Percentiles rank a stretch among this genome's conserved stretches.
Evolutionary conservation across 2,888 invertebrate genomes (phyloP).

Genomic region (Tachystola acroxantha): DNA sequence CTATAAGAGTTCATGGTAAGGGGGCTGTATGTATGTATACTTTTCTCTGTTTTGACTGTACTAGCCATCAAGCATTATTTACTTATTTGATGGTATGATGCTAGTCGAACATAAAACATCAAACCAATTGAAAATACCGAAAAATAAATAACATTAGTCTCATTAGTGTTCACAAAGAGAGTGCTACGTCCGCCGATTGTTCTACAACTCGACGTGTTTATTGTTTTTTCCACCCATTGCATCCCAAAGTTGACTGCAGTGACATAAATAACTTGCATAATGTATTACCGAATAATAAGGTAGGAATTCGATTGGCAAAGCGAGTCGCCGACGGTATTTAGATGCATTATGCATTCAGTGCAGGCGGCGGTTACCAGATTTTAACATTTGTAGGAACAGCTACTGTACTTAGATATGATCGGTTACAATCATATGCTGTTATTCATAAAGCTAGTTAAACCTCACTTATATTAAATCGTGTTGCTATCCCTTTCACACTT

Average conservation of each 20-base stretch:
- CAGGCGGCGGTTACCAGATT: not conserved
- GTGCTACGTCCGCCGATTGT: conserved; percentile 15
- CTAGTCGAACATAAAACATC: no score
- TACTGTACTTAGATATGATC: not conserved
- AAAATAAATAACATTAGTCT: not conserved
- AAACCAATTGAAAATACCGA: conserved; percentile 4
- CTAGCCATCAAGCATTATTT: no score
- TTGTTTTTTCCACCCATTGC: conserved; percentile 1
- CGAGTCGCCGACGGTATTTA: not conserved
- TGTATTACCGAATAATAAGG: not conserved
- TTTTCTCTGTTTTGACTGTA: no score
- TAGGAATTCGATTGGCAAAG: not conserved
- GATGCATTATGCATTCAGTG: conserved; percentile 3
- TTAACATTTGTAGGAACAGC: conserved; percentile 1
- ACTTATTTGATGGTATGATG: no score
- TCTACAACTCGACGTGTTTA: conserved; percentile 6
- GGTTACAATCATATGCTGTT: no score
- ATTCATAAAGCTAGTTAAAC: no score
- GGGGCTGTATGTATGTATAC: no score
- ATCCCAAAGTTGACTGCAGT: not conserved
- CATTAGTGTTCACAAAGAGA: conserved; percentile 8
- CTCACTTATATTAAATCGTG: no score
- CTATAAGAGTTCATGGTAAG: no score
- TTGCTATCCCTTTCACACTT: no score
- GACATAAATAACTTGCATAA: not conserved